Percentiles rank a stretch among this genome's conserved stretches.
phyloP scores from a whole-genome alignment of 2,888 invertebrate species.

The Parnassius smintheus region DNA sequence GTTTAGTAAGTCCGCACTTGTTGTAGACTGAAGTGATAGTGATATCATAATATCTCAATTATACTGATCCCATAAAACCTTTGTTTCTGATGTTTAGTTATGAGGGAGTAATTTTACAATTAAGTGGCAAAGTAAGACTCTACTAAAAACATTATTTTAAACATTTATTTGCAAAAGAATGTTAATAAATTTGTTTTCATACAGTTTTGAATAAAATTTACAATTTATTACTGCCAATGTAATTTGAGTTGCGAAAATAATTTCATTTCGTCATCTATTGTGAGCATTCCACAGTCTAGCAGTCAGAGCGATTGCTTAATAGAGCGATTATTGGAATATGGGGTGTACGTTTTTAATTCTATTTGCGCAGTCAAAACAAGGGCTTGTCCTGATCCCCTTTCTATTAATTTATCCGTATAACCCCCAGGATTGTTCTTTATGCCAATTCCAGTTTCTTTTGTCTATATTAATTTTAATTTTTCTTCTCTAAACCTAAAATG shows the following conservation, averaged over 20 bases:
- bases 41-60: too few species aligned
- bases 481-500: background rate
- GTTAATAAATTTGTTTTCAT: too few species aligned
- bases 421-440: slow-evolving; percentile 32
- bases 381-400: slow-evolving; percentile 60
- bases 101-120: too few species aligned
- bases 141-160: too few species aligned
- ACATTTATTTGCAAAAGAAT: too few species aligned
- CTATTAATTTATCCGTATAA: slow-evolving; percentile 62
- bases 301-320: slow-evolving; percentile 51
- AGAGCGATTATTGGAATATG: slow-evolving; percentile 59
- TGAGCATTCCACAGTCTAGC: slow-evolving; percentile 25
- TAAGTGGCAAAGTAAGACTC: too few species aligned
- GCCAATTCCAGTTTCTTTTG: slow-evolving; percentile 1
- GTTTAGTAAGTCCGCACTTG: too few species aligned
- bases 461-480: too few species aligned
- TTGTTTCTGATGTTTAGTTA: too few species aligned
- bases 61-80: too few species aligned
- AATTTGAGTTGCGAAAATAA: slow-evolving; percentile 16
- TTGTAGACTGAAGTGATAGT: too few species aligned
- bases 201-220: too few species aligned
- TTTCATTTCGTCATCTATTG: slow-evolving; percentile 20
- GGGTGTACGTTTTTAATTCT: slow-evolving; percentile 66
- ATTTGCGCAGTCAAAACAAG: slow-evolving; percentile 72
- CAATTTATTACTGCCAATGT: background rate